These are phyloP conservation scores for Papilio elwesi DNA, from an alignment of 2,888 invertebrate species.

Conservation along the genomic window DNA sequence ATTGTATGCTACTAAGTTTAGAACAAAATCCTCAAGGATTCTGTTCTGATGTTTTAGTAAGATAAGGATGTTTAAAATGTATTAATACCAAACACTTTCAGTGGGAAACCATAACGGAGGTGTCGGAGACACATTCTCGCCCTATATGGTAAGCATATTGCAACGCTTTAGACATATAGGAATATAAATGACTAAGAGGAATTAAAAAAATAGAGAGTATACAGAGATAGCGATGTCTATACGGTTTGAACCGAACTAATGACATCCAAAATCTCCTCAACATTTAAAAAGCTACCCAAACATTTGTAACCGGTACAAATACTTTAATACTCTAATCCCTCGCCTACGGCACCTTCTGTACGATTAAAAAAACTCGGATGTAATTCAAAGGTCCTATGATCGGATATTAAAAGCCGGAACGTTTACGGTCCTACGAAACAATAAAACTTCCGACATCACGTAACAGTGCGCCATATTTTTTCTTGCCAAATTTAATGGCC, in stretches of 20 bases:
- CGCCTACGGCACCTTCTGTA: no score
- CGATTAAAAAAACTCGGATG: background rate
- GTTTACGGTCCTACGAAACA: background rate
- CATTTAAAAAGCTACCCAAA: no score
- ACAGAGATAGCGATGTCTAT: no score
- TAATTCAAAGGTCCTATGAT: conserved; percentile 13
- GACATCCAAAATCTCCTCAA: no score
- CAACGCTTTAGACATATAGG: no score
- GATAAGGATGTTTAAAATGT: conserved; percentile 27
- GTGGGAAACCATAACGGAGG: background rate
- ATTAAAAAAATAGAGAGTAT: no score
- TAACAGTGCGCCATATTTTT: conserved; percentile 44
- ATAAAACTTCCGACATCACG: conserved; percentile 28
- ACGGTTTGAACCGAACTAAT: no score
- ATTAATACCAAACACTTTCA: background rate
- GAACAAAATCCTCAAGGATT: conserved; percentile 8
- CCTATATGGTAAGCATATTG: no score
- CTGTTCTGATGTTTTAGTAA: conserved; percentile 21
- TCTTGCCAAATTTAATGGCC: conserved; percentile 74
- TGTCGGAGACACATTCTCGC: no score
- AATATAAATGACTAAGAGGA: no score
- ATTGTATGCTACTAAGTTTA: conserved; percentile 34
- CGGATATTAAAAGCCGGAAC: background rate
- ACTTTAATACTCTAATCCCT: no score
- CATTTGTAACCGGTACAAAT: no score